Evolutionary conservation across 1,140 invertebrate species (phyloP).

Genomic region (Nasonia giraulti): DNA sequence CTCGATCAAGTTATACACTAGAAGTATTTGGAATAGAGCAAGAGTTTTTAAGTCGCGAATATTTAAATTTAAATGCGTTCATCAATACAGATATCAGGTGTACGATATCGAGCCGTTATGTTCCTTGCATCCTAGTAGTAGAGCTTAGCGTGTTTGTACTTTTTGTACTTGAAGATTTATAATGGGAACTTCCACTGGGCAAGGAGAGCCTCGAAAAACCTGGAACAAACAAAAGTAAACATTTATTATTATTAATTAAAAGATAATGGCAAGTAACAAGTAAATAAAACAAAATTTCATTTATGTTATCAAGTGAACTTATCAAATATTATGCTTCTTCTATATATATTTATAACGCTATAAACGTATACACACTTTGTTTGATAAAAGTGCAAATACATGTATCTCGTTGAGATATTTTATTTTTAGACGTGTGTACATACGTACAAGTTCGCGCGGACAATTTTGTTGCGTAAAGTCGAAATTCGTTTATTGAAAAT

Average conservation of each 20-base stretch:
- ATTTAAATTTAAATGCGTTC: conserved; percentile 57
- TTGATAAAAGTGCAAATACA: no score
- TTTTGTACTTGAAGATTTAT: conserved; percentile 24
- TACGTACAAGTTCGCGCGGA: neutral
- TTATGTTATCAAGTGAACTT: no score
- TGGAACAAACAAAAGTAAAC: conserved; percentile 52
- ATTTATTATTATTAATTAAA: no score
- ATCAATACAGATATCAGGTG: conserved; percentile 41
- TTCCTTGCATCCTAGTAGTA: conserved; percentile 41
- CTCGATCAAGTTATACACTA: conserved; percentile 21
- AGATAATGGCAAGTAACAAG: no score
- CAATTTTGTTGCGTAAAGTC: no score
- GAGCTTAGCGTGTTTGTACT: conserved; percentile 7
- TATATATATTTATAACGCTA: no score
- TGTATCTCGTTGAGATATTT: neutral
- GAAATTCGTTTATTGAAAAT: no score
- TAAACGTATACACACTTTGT: no score
- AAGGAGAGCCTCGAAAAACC: conserved; percentile 31
- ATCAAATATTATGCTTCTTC: no score
- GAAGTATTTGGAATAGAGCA: conserved; percentile 42
- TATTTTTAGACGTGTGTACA: neutral
- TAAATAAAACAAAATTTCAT: no score
- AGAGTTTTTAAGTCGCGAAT: conserved; percentile 24
- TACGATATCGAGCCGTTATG: neutral
- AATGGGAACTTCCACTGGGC: neutral